Conservation (phyloP, 1,140 invertebrate genomes). For the Camponotus vicinus region DNA sequence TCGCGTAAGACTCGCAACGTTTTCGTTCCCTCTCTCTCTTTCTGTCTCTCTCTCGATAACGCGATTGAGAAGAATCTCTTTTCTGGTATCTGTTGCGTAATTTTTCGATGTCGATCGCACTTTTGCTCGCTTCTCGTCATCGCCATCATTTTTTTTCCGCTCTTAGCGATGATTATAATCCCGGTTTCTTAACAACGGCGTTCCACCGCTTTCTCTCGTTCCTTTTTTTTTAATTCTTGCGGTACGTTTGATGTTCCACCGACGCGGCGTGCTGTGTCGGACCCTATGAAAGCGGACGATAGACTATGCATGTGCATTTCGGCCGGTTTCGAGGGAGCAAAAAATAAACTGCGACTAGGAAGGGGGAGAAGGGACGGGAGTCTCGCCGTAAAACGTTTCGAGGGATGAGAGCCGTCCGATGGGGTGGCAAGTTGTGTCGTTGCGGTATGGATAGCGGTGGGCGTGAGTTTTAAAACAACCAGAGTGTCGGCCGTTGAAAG, state of each 20-base stretch:
- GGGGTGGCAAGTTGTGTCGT: slow-evolving; percentile 52
- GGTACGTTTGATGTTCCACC: slow-evolving; percentile 70
- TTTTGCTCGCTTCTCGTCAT: slow-evolving; percentile 32
- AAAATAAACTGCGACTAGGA: slow-evolving; percentile 15
- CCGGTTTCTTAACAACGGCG: slow-evolving; percentile 3
- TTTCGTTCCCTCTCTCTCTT: slow-evolving; percentile 62
- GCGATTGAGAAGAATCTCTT: slow-evolving; percentile 17
- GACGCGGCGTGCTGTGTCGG: slow-evolving; percentile 26
- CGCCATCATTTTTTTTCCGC: neutral
- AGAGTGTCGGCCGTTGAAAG: slow-evolving; percentile 66
- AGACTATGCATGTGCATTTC: slow-evolving; percentile 54
- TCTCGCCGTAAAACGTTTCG: slow-evolving; percentile 40
- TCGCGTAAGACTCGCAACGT: slow-evolving; percentile 78
- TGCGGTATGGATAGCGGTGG: slow-evolving; percentile 18
- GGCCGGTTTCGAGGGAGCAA: neutral
- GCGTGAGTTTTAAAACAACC: slow-evolving; percentile 72
- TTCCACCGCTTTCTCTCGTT: neutral
- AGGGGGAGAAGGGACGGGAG: neutral
- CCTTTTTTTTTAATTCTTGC: slow-evolving; percentile 13
- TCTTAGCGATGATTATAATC: slow-evolving; percentile 47
- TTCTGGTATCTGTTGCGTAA: slow-evolving; percentile 1
- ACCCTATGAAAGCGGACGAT: slow-evolving; percentile 60
- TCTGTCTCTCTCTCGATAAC: slow-evolving; percentile 29
- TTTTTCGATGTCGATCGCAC: slow-evolving; percentile 65
- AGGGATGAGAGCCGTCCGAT: slow-evolving; percentile 12